Evolutionary conservation across 2,888 invertebrate species (phyloP).

Genomic region (Shargacucullia verbasci): DNA sequence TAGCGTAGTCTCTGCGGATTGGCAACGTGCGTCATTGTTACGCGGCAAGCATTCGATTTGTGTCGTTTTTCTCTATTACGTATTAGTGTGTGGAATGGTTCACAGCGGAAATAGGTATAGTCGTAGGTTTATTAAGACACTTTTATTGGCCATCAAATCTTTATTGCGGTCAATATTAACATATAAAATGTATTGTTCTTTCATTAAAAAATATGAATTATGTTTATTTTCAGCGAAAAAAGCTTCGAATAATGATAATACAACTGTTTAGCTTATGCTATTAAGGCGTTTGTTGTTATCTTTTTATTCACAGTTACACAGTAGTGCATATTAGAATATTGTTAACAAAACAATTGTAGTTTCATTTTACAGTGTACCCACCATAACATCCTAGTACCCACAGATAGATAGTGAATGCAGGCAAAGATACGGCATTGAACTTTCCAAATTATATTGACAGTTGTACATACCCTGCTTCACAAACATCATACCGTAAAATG

Average conservation of each 20-base stretch:
- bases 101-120: conserved; percentile 7
- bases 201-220: conserved; percentile 19
- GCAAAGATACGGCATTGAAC: too few relatives aligned
- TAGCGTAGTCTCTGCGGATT: conserved; percentile 17
- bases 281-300: conserved; percentile 40
- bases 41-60: conserved; percentile 21
- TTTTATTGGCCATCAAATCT: conserved; percentile 37
- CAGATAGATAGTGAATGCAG: too few relatives aligned
- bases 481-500: too few relatives aligned
- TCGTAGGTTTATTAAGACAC: conserved; percentile 25
- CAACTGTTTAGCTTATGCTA: conserved; percentile 40
- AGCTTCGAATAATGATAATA: conserved; percentile 34
- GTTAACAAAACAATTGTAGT: conserved; percentile 48
- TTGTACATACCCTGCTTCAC: conserved; percentile 26
- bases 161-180: conserved; percentile 39
- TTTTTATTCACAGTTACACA: conserved; percentile 44
- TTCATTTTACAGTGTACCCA: conserved; percentile 40
- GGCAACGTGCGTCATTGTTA: conserved; percentile 5
- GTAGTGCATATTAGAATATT: conserved; percentile 56
- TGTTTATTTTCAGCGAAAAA: conserved; percentile 38
- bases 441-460: conserved; percentile 10
- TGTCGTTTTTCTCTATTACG: conserved; percentile 7
- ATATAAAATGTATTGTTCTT: conserved; percentile 22
- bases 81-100: conserved; percentile 10
- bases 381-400: conserved; percentile 4